These are phyloP conservation scores for Xestobium rufovillosum DNA, from an alignment of 2,888 invertebrate genomes.

Conservation along the genomic window DNA sequence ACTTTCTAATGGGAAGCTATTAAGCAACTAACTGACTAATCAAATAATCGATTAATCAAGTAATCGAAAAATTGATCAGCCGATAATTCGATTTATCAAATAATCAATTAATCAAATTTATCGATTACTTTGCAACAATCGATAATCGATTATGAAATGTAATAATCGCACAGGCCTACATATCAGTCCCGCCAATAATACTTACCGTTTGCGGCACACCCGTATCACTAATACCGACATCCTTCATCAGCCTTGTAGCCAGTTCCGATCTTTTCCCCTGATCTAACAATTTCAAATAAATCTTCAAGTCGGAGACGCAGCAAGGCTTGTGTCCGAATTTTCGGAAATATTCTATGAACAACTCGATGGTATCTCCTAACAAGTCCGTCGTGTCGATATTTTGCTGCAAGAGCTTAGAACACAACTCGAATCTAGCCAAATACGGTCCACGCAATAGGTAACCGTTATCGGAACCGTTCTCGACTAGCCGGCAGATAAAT, in stretches of 20 bases:
- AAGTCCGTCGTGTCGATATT: constrained; percentile 48
- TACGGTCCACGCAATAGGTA: constrained; percentile 69
- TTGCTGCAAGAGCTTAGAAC: constrained; percentile 51
- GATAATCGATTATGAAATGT: no score
- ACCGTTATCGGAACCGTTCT: constrained; percentile 39
- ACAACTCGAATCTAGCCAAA: constrained; percentile 73
- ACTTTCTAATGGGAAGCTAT: no score
- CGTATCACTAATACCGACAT: constrained; percentile 57
- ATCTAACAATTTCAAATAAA: constrained; percentile 65
- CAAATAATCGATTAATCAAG: no score
- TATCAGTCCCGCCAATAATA: no score
- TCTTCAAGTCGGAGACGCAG: constrained; percentile 74
- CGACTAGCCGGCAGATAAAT: constrained; percentile 40
- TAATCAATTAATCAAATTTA: no score
- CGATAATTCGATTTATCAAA: no score
- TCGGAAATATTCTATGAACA: constrained; percentile 70
- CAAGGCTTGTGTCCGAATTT: constrained; percentile 83
- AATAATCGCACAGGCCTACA: no score
- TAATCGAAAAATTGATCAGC: no score
- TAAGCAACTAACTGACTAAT: no score
- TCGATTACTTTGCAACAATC: no score
- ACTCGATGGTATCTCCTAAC: constrained; percentile 57
- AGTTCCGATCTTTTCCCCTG: constrained; percentile 53
- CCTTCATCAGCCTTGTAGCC: constrained; percentile 52
- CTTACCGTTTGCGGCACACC: constrained; percentile 57